Percentiles rank a stretch among this genome's conserved stretches.
phyloP scores from a whole-genome alignment of 2,113 vertebrate species.

The Forbesichthys agassizii region DNA sequence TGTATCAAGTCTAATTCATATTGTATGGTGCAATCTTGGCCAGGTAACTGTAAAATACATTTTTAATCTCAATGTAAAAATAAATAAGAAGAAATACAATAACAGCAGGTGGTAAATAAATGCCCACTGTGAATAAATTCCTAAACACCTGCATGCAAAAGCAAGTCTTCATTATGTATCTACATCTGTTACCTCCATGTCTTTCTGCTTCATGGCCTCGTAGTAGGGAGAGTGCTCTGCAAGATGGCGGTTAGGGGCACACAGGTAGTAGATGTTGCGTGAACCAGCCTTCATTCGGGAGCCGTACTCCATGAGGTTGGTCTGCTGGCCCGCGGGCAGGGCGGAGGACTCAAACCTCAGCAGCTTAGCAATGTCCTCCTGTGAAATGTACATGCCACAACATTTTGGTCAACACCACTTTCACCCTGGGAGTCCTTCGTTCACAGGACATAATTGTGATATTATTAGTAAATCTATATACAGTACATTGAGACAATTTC shows the following conservation, averaged over 20 bases:
- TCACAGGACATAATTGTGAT: neutral
- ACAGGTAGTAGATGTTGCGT: conserved; percentile 95
- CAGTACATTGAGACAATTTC: too few relatives aligned
- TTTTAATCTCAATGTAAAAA: too few relatives aligned
- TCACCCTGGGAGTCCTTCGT: neutral
- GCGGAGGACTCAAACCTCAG: conserved; percentile 88
- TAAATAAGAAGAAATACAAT: too few relatives aligned
- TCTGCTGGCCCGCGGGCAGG: conserved; percentile 86
- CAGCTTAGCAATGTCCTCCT: conserved; percentile 95
- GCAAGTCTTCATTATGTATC: neutral
- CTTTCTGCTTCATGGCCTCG: conserved; percentile 95
- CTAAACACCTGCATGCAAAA: too few relatives aligned
- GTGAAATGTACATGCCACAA: neutral
- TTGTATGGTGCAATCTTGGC: too few relatives aligned
- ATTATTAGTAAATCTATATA: too few relatives aligned
- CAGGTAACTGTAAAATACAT: too few relatives aligned
- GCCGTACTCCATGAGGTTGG: conserved; percentile 85
- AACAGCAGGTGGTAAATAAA: too few relatives aligned
- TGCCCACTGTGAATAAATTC: too few relatives aligned
- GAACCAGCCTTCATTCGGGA: conserved; percentile 89
- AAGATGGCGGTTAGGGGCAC: conserved; percentile 88
- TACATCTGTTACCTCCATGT: conserved; percentile 84
- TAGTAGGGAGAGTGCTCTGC: conserved; percentile 93
- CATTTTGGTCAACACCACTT: neutral
- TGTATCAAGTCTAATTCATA: too few relatives aligned